A percentile compares a stretch with the other conserved stretches of the same genome.
Evolutionary conservation across 1,140 invertebrate species (phyloP).

Genomic region (Danaus plexippus): DNA sequence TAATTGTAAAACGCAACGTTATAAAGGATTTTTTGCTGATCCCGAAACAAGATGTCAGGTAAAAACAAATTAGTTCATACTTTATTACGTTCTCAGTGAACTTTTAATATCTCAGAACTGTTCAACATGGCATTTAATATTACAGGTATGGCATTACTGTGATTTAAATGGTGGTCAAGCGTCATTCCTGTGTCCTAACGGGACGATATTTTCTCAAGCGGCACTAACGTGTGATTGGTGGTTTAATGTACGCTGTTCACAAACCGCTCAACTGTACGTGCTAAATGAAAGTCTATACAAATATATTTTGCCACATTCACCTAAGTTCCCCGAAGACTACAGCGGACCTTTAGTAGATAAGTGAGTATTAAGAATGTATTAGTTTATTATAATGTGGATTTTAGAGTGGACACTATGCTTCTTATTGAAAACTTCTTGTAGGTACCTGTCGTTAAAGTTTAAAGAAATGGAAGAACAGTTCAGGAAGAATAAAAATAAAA

Average conservation of each 20-base stretch:
- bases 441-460: constrained; percentile 85
- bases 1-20: constrained; percentile 86
- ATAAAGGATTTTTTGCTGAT: constrained; percentile 93
- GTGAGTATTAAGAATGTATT: constrained; percentile 51
- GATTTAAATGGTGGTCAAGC: constrained; percentile 92
- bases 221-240: constrained; percentile 91
- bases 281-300: constrained; percentile 90
- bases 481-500: constrained; percentile 66
- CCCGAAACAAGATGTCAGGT: constrained; percentile 88
- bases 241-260: constrained; percentile 90
- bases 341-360: constrained; percentile 87
- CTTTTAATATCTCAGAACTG: no score
- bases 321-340: constrained; percentile 90
- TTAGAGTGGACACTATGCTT: no score
- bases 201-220: constrained; percentile 92
- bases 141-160: constrained; percentile 91
- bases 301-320: constrained; percentile 86
- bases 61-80: neutral
- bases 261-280: constrained; percentile 87
- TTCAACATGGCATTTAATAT: constrained; percentile 12
- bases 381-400: no score
- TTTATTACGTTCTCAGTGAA: no score
- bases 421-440: constrained; percentile 35
- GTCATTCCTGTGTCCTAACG: constrained; percentile 91
- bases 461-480: constrained; percentile 87